Base-by-base conservation (phyloP, 1,140 invertebrate species). In the Thaumetopoea pityocampa region DNA sequence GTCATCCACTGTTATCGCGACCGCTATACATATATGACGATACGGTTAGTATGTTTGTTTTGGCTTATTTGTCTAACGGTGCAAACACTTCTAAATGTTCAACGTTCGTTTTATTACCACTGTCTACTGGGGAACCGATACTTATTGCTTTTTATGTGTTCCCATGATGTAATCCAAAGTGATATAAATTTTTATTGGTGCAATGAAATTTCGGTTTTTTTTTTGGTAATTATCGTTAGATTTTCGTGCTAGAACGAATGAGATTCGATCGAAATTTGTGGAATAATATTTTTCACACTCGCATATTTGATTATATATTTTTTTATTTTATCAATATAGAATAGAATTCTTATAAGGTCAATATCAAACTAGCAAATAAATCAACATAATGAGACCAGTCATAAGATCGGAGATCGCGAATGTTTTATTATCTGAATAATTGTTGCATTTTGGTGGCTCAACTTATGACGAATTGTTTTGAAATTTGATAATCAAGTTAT, bases 11-110 rank as follows among this genome's bases (percentile, higher is more conserved):
- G 44, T 51, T 36, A 26, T 22, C 14, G 22, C 18, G 15, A 45
- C 43, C 56, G 47, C 55, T 43, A 59, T 55, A 60, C 51, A 53
- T 60, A n/a, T n/a, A 5, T 10, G 22, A 7, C 8, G 8, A 23
- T 45, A 49, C 40, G n/a, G n/a, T n/a, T n/a, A 42, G 43, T 49
- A 48, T 40, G 28, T 48, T 41, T 41, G 22, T 24, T 46, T 52
- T 62, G 48, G 44, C 32, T 52, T 51, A 46, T 64, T 64, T 64
- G 56, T 51, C 37, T 49, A 51, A 36, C 38, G 55, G 47, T n/a
- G n/a, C n/a, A n/a, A 44, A 43, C 47, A 49, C 32, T 53, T 30
- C 47, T 45, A 41, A 58, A 63, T 49, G 54, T 43, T 30, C 42
- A 26, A 5, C 22, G 34, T 2, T 14, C n/a, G 18, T 41, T 41